Percentiles rank a stretch among this genome's conserved stretches.
phyloP scores from a whole-genome alignment of 2,797 vertebrate species.

The Pseudochromis fuscus region DNA sequence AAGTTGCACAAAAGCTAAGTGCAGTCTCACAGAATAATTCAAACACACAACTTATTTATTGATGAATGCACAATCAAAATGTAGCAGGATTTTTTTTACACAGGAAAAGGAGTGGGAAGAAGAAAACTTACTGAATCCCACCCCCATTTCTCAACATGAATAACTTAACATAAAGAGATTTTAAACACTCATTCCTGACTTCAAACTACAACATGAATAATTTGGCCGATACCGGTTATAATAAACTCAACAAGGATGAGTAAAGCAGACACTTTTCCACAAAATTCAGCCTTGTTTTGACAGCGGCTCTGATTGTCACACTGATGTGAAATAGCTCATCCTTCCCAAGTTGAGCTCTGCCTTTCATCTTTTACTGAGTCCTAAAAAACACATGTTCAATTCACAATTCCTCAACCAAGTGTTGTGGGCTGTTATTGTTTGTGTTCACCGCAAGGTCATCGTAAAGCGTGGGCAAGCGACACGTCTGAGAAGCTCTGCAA shows the following conservation, averaged over 20 bases:
- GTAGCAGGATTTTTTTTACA: too few species aligned
- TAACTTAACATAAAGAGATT: too few species aligned
- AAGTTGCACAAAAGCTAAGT: neutral
- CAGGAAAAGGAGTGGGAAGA: too few species aligned
- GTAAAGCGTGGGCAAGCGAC: slow-evolving; percentile 67
- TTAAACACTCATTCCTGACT: too few species aligned
- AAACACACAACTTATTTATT: too few species aligned
- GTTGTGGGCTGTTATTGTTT: slow-evolving; percentile 76
- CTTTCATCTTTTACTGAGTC: slow-evolving; percentile 85
- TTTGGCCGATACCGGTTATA: too few species aligned
- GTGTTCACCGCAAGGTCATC: slow-evolving; percentile 67
- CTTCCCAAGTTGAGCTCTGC: slow-evolving; percentile 48
- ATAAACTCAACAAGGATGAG: neutral
- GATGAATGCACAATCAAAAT: too few species aligned
- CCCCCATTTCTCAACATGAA: too few species aligned
- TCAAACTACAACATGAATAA: too few species aligned
- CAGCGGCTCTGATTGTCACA: slow-evolving; percentile 52
- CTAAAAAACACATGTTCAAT: slow-evolving; percentile 80
- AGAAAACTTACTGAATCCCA: too few species aligned
- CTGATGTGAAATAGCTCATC: slow-evolving; percentile 73
- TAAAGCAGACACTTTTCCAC: slow-evolving; percentile 4
- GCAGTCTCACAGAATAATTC: neutral
- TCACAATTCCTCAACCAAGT: slow-evolving; percentile 80
- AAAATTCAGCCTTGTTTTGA: slow-evolving; percentile 28
- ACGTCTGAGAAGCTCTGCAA: slow-evolving; percentile 42